A percentile compares a stretch with the other conserved stretches of the same genome.
These are phyloP conservation scores for Acrossocheilus wenchowensis DNA, from an alignment of 2,797 vertebrate genomes.

Conservation along the genomic window DNA sequence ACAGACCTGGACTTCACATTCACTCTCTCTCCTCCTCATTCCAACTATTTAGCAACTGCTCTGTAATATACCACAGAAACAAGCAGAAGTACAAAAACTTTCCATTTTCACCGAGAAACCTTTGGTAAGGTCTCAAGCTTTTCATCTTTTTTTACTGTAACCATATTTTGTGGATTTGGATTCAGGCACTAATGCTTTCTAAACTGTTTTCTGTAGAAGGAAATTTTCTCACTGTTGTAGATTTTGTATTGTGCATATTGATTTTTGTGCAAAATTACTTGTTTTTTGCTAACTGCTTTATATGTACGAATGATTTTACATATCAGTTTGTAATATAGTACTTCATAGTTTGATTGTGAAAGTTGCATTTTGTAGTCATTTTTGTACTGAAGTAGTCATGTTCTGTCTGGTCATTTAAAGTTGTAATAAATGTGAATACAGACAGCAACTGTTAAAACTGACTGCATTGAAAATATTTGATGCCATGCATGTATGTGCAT, in stretches of 20 bases:
- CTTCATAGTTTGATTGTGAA: neutral
- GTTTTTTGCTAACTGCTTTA: neutral
- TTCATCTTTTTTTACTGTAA: neutral
- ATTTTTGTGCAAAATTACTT: neutral
- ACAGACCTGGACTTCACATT: conserved; percentile 47
- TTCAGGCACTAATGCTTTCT: neutral
- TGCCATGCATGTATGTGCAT: conserved; percentile 13
- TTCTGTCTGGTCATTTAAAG: neutral
- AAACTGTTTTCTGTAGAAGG: neutral
- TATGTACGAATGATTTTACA: neutral
- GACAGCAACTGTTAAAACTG: neutral
- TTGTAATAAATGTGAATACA: neutral
- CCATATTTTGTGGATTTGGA: neutral
- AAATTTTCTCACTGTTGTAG: neutral
- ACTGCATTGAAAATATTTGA: neutral
- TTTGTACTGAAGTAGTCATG: neutral
- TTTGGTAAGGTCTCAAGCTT: conserved; percentile 19
- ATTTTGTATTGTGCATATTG: neutral
- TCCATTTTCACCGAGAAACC: neutral
- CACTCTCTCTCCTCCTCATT: conserved; percentile 38
- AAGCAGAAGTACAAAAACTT: conserved; percentile 2
- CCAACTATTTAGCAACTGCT: conserved; percentile 10
- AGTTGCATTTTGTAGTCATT: neutral
- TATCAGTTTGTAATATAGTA: neutral
- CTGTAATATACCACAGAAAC: conserved; percentile 11